Evolutionary conservation across 2,888 invertebrate species (phyloP), one percentile per base, ranked within the genome.

Genomic region (Pollenia labialis): DNA sequence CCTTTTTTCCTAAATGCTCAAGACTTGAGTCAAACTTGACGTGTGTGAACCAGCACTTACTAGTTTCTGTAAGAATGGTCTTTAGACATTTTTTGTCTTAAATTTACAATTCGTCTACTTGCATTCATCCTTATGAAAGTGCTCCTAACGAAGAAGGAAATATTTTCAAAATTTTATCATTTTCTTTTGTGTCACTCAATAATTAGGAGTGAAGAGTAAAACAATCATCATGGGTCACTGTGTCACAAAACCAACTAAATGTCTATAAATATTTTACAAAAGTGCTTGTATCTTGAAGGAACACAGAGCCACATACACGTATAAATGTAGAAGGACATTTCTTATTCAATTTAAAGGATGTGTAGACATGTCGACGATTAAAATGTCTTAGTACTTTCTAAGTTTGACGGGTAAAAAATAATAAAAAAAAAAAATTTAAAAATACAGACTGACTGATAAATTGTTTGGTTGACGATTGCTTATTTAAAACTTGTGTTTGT

Each of bases 141-240:
- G 23, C 56, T 23, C 18, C 10, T 18, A 11, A 32, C 4, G 1
- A 32, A 32, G 32, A 32, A 32, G 32, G 32, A 32, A 32, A 32
- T 32, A 58, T 58, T 58, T 40, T 14, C 58, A n/a, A 8, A 40
- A 58, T 58, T 58, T 62, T 16, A 62, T 44, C 44, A 16, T 62
- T 42, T 16, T 52, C 10, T 48, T 48, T 48, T 48, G 11, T 42
- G 62, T 44, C 16, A 16, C 16, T 16, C 62, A 44, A 42, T 62
- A 42, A 16, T 16, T 62, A 42, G n/a, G 62, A 14, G 58, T 8
- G 40, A n/a, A 40, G n/a, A 60, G 40, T 40, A 62, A 44, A 62
- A 62, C 62, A 62, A 42, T 62, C 62, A 62, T 16, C 44, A 40
- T 58, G 58, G 58, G 62, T 44, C 62, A 62, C 62, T 62, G 62